These are phyloP conservation scores for Epiperipatus broadwayi DNA, from an alignment of 2,888 invertebrate species.

Conservation along the genomic window DNA sequence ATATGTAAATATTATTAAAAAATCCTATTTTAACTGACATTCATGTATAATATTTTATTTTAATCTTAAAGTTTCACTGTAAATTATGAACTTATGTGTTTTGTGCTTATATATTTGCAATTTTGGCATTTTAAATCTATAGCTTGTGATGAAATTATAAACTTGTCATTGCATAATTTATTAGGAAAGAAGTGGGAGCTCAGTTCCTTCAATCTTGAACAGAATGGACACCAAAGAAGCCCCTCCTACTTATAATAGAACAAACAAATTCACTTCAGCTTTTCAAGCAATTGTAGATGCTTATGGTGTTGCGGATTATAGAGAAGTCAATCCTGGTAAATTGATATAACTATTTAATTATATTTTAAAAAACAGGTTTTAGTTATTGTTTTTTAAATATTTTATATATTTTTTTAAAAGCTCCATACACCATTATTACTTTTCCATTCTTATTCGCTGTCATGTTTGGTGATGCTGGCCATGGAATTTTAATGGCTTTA, in stretches of 20 bases:
- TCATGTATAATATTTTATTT: no score
- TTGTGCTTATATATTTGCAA: background rate
- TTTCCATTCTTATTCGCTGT: constrained; percentile 94
- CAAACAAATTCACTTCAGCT: constrained; percentile 84
- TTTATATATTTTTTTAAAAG: constrained; percentile 30
- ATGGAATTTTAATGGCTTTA: constrained; percentile 71
- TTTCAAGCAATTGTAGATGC: constrained; percentile 90
- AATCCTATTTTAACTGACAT: no score
- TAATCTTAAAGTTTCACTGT: background rate
- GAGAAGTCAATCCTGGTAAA: constrained; percentile 87
- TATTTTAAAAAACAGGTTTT: constrained; percentile 8
- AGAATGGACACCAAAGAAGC: constrained; percentile 62
- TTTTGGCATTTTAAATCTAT: constrained; percentile 25
- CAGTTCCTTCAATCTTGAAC: constrained; percentile 86
- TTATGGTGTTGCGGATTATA: constrained; percentile 83
- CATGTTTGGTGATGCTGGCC: constrained; percentile 97
- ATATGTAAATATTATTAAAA: no score
- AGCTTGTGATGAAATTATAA: constrained; percentile 8
- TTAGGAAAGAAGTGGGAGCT: constrained; percentile 77
- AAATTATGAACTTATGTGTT: background rate
- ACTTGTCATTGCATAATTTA: constrained; percentile 17
- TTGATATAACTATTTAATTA: constrained; percentile 9
- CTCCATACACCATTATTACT: constrained; percentile 87
- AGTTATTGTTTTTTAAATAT: background rate
- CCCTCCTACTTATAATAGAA: constrained; percentile 87